Evolutionary conservation across 1,140 invertebrate genomes (phyloP).

Genomic region (Bombyx mandarina): DNA sequence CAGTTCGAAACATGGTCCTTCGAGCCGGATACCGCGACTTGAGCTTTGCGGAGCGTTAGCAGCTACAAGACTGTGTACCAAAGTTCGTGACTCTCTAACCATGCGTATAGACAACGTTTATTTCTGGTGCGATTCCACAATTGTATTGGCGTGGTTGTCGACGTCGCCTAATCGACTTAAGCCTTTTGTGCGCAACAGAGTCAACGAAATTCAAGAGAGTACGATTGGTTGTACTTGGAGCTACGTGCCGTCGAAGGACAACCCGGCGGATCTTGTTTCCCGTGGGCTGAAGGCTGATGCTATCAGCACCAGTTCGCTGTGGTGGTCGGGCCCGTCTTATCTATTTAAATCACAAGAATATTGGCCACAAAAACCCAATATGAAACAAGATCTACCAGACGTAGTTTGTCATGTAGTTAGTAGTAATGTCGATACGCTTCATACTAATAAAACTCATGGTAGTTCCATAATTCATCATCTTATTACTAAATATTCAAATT

Average conservation of each 20-base stretch:
- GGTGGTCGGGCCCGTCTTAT: slow-evolving; percentile 54
- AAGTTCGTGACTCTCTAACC: neutral
- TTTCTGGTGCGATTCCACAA: slow-evolving; percentile 12
- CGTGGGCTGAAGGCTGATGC: slow-evolving; percentile 12
- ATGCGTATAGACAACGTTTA: neutral
- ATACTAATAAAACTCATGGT: too few relatives aligned
- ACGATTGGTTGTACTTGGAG: slow-evolving; percentile 7
- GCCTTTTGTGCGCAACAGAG: slow-evolving; percentile 13
- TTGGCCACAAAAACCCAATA: too few relatives aligned
- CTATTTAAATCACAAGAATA: too few relatives aligned
- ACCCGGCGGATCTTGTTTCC: slow-evolving; percentile 14
- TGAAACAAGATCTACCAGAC: too few relatives aligned
- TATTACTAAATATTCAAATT: too few relatives aligned
- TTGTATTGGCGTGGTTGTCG: slow-evolving; percentile 9
- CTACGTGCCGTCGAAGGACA: slow-evolving; percentile 6
- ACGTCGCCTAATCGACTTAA: slow-evolving; percentile 6
- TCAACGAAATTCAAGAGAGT: slow-evolving; percentile 11
- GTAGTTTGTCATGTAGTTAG: too few relatives aligned
- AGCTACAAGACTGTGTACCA: neutral
- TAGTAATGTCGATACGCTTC: too few relatives aligned
- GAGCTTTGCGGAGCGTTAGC: slow-evolving; percentile 3
- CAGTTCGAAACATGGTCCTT: too few relatives aligned
- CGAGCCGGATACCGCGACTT: slow-evolving; percentile 8
- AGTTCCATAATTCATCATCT: too few relatives aligned
- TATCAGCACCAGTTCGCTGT: slow-evolving; percentile 30